Evolutionary conservation across 2,113 vertebrate genomes (phyloP).

Genomic region (Hipposideros armiger): DNA sequence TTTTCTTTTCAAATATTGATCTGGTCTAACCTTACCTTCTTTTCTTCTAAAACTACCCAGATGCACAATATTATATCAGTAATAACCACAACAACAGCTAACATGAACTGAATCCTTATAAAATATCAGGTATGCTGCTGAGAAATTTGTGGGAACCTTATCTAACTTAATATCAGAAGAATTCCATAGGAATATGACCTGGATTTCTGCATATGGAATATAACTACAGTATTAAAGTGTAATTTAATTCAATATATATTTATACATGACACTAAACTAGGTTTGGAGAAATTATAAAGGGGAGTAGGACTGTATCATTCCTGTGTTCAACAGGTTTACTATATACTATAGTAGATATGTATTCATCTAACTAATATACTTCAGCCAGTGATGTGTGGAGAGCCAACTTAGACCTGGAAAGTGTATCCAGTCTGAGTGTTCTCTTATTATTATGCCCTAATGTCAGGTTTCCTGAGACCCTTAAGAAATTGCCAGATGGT

Average conservation of each 20-base stretch:
- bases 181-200: not conserved
- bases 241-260: not conserved
- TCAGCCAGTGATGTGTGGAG: not conserved
- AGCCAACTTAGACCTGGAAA: not conserved
- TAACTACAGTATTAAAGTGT: not conserved
- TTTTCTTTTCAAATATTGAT: slow-evolving; percentile 50
- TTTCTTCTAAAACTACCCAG: slow-evolving; percentile 28
- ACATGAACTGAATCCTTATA: not conserved
- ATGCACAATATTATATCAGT: slow-evolving; percentile 33
- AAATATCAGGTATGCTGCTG: not conserved
- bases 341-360: not conserved
- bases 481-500: not conserved
- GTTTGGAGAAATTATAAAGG: not conserved
- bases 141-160: not conserved
- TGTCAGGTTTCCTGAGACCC: not conserved
- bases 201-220: not conserved
- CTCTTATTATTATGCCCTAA: not conserved
- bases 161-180: not conserved
- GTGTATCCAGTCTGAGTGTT: too few species aligned
- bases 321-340: not conserved
- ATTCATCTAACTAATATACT: not conserved
- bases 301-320: not conserved
- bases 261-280: not conserved
- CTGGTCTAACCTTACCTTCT: slow-evolving; percentile 13
- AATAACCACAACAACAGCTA: slow-evolving; percentile 7